Conservation (phyloP, 2,888 invertebrate species). For the Baccha elongata region DNA sequence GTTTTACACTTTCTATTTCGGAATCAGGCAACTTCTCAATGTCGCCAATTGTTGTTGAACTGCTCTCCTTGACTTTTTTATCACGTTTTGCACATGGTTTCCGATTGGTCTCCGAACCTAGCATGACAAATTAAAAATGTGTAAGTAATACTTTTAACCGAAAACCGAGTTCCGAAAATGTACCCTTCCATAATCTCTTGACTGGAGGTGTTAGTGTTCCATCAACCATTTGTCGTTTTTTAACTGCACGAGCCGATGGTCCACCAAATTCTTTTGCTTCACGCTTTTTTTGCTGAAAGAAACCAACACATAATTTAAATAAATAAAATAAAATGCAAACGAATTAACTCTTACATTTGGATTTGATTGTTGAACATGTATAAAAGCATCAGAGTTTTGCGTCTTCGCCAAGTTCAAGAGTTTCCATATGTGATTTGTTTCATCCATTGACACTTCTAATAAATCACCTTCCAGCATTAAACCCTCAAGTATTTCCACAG, state of each 20-base stretch:
- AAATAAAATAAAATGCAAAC: background rate
- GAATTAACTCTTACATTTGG: constrained; percentile 22
- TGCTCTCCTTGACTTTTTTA: constrained; percentile 38
- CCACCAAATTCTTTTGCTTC: constrained; percentile 17
- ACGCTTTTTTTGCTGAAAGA: constrained; percentile 24
- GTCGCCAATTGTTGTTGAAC: background rate
- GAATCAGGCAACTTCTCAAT: constrained; percentile 5
- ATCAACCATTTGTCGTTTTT: constrained; percentile 54
- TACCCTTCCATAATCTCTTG: constrained; percentile 56
- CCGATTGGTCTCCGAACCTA: constrained; percentile 38
- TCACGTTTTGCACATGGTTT: constrained; percentile 47
- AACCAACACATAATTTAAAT: background rate
- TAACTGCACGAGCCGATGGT: constrained; percentile 2
- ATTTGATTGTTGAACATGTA: constrained; percentile 74
- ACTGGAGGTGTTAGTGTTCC: constrained; percentile 17
- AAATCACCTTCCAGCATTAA: constrained; percentile 96
- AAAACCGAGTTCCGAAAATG: background rate
- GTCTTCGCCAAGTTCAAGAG: constrained; percentile 86
- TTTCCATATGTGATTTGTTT: constrained; percentile 91
- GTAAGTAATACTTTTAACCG: background rate
- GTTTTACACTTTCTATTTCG: constrained; percentile 22
- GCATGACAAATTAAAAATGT: background rate
- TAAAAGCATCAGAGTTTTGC: constrained; percentile 78
- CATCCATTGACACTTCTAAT: constrained; percentile 93
- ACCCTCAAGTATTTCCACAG: constrained; percentile 86